Conservation (phyloP, 2,113 vertebrate species). For the Chaetorhynchus papuensis region DNA sequence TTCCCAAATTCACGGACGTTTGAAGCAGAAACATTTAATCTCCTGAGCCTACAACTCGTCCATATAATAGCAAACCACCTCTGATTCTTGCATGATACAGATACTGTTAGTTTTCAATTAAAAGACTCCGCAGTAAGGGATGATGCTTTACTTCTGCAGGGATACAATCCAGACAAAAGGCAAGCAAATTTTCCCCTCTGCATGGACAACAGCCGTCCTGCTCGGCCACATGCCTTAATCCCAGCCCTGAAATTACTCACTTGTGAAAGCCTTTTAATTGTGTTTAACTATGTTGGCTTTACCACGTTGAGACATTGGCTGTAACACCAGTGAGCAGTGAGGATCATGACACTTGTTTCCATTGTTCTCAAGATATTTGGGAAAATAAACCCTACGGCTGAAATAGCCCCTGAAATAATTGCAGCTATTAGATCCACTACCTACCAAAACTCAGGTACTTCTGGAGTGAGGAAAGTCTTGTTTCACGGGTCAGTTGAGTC, state of each 20-base stretch:
- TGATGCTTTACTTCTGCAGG: background rate
- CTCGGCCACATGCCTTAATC: conserved; percentile 31
- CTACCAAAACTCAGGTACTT: background rate
- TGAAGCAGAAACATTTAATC: background rate
- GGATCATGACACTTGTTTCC: background rate
- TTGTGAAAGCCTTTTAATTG: conserved; percentile 39
- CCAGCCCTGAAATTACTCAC: conserved; percentile 4
- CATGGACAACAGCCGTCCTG: background rate
- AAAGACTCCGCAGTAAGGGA: fast-evolving
- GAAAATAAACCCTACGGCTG: background rate
- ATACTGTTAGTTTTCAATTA: background rate
- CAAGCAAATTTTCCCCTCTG: background rate
- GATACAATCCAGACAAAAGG: background rate
- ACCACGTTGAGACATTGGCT: background rate
- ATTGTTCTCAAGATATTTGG: background rate
- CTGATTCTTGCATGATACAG: background rate
- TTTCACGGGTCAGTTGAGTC: background rate
- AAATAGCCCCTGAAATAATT: background rate
- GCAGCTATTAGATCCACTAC: background rate
- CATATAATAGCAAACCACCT: background rate
- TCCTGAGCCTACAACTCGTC: background rate
- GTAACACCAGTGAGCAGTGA: background rate
- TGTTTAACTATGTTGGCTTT: background rate
- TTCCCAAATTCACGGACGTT: background rate
- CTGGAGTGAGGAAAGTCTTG: background rate